phyloP scores from a whole-genome alignment of 2,113 vertebrate genomes.

The Pithys albifrons region DNA sequence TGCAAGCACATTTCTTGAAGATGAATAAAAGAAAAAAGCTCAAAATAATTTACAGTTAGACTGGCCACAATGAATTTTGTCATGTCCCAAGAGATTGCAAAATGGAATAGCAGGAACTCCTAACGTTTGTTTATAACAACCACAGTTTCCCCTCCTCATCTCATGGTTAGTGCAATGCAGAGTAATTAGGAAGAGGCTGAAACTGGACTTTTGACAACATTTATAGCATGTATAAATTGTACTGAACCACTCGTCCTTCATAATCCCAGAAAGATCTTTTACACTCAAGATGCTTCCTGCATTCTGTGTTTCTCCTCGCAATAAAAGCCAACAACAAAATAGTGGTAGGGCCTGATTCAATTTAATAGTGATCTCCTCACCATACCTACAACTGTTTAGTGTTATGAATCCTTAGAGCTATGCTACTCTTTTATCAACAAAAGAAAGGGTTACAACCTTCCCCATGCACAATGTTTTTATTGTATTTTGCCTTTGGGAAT shows the following conservation, averaged over 20 bases:
- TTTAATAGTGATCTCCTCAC: constrained; percentile 55
- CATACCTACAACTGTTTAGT: constrained; percentile 53
- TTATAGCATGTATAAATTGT: constrained; percentile 36
- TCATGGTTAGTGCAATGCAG: background rate
- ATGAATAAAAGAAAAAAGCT: background rate
- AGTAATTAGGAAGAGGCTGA: background rate
- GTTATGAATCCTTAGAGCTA: constrained; percentile 65
- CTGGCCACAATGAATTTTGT: background rate
- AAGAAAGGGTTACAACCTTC: constrained; percentile 60
- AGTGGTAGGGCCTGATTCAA: constrained; percentile 40
- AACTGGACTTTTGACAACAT: constrained; percentile 42
- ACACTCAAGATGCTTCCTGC: constrained; percentile 17
- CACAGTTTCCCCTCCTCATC: background rate
- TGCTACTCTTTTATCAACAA: constrained; percentile 55
- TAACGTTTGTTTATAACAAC: constrained; percentile 1
- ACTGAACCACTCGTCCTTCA: constrained; percentile 52
- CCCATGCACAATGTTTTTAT: constrained; percentile 53
- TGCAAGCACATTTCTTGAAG: constrained; percentile 19
- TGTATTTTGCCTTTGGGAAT: constrained; percentile 68
- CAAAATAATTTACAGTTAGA: constrained; percentile 2
- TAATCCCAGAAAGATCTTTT: constrained; percentile 61
- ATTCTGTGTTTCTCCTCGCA: constrained; percentile 7
- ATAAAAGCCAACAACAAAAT: constrained; percentile 41
- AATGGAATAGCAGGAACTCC: background rate
- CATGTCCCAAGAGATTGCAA: background rate